Conservation (phyloP, 2,797 vertebrate genomes). For the Molossus alvarezi region DNA sequence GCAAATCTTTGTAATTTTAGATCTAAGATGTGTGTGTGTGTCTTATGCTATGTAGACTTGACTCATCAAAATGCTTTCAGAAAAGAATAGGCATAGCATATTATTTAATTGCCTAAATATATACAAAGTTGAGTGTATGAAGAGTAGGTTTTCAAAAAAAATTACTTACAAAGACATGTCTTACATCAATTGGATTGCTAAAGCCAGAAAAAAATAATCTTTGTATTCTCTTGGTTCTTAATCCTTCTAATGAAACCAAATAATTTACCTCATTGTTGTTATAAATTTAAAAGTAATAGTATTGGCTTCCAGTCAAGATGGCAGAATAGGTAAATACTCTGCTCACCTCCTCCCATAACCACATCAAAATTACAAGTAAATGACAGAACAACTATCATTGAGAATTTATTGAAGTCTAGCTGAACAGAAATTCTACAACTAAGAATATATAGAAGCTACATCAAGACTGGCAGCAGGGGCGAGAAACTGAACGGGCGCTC, state of each 20-base stretch:
- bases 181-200: slow-evolving; percentile 11
- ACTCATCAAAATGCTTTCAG: slow-evolving; percentile 45
- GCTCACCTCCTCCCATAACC: background rate
- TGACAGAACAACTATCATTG: background rate
- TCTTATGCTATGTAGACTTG: background rate
- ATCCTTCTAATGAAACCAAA: background rate
- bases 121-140: background rate
- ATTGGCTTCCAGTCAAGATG: background rate
- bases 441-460: background rate
- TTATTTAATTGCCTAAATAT: slow-evolving; percentile 44
- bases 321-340: background rate
- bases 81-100: slow-evolving; percentile 2
- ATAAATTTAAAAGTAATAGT: slow-evolving; percentile 19
- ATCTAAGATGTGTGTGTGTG: background rate
- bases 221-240: background rate
- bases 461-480: background rate
- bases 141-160: slow-evolving; percentile 60
- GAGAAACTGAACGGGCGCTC: background rate
- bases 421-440: background rate
- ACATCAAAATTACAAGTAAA: background rate
- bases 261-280: background rate
- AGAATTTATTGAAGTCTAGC: background rate
- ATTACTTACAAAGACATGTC: slow-evolving; percentile 29
- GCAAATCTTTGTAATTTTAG: slow-evolving; percentile 26
- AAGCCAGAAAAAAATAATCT: background rate